phyloP scores from a whole-genome alignment of 1,140 invertebrate genomes.

The Drosophila pandora region DNA sequence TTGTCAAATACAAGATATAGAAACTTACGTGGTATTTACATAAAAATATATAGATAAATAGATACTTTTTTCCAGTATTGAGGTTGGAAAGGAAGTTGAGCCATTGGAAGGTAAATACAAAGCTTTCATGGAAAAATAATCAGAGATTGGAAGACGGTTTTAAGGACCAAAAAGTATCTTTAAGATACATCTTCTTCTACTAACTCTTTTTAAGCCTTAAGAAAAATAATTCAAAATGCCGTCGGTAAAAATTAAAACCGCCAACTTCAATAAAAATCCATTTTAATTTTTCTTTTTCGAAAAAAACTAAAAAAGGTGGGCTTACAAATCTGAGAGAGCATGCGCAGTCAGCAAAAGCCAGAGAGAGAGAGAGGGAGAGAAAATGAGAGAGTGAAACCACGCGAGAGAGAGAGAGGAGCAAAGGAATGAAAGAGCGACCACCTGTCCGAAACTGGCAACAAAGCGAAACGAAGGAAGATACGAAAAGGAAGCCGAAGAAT shows the following conservation, averaged over 20 bases:
- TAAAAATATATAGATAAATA: not conserved
- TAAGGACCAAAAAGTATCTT: too few relatives aligned
- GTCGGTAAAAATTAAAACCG: conserved; percentile 25
- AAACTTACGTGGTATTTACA: conserved; percentile 5
- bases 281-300: conserved; percentile 1
- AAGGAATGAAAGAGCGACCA: conserved; percentile 50
- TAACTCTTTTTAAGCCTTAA: too few relatives aligned
- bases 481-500: conserved; percentile 28
- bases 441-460: conserved; percentile 61
- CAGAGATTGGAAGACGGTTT: not conserved
- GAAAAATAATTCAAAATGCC: conserved; percentile 23
- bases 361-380: not conserved
- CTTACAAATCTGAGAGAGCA: conserved; percentile 42
- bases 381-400: not conserved
- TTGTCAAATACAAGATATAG: conserved; percentile 38
- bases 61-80: not conserved
- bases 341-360: conserved; percentile 28
- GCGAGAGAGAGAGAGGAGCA: not conserved
- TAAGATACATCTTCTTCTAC: too few relatives aligned
- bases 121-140: not conserved
- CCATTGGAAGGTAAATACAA: conserved; percentile 22
- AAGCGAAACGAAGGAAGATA: conserved; percentile 40
- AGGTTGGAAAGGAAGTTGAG: conserved; percentile 25
- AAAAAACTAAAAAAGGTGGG: conserved; percentile 15
- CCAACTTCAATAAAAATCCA: not conserved